Evolutionary conservation across 2,888 invertebrate species (phyloP).

Genomic region (Tenthredo notha): DNA sequence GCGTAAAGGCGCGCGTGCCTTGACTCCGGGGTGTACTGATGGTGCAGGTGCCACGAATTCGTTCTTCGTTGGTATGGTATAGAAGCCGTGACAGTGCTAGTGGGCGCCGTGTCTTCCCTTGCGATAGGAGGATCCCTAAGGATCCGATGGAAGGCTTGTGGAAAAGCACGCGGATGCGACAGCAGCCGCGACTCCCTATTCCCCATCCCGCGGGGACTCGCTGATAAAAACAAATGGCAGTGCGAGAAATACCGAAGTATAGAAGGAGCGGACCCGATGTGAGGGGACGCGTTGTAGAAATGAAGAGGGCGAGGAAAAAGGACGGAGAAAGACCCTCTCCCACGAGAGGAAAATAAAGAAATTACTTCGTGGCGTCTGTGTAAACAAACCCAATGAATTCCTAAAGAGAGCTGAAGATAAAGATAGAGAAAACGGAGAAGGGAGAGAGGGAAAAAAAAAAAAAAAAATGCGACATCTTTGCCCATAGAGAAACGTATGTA

Average conservation of each 20-base stretch:
- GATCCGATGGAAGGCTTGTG: constrained; percentile 34
- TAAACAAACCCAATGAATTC: constrained; percentile 71
- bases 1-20: constrained; percentile 24
- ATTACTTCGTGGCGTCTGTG: constrained; percentile 71
- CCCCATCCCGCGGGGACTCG: constrained; percentile 49
- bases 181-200: constrained; percentile 4
- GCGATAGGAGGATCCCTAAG: constrained; percentile 40
- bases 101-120: constrained; percentile 16
- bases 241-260: constrained; percentile 64
- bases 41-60: constrained; percentile 24
- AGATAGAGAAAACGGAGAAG: neutral
- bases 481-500: constrained; percentile 8
- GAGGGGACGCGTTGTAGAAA: neutral
- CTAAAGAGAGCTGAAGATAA: constrained; percentile 58
- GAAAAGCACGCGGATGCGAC: constrained; percentile 40
- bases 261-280: neutral
- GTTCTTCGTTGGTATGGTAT: neutral
- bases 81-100: neutral
- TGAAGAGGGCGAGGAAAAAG: constrained; percentile 35
- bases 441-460: neutral
- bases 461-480: constrained; percentile 3
- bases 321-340: constrained; percentile 59
- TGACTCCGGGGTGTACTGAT: constrained; percentile 23
- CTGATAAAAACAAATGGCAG: constrained; percentile 77
- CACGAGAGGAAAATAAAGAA: constrained; percentile 74